Evolutionary conservation across 2,797 vertebrate species (phyloP).

Genomic region (Podargus strigoides): DNA sequence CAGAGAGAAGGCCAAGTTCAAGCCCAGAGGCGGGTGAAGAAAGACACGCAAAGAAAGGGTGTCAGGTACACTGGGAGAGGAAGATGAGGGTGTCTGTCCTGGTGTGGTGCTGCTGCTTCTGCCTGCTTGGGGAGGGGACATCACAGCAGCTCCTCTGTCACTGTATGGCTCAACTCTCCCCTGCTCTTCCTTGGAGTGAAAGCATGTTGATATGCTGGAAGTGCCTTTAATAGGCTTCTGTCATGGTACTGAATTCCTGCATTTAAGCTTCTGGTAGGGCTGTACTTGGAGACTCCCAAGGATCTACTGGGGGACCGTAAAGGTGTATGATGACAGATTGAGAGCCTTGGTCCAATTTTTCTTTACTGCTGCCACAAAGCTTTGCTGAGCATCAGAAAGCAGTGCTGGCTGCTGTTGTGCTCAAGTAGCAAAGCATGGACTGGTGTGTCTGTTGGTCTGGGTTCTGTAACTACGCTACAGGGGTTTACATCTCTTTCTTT

Average conservation of each 20-base stretch:
- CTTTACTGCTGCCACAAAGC: background rate
- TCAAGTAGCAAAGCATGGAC: background rate
- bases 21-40: background rate
- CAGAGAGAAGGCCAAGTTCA: background rate
- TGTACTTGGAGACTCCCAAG: background rate
- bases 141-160: background rate
- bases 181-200: background rate
- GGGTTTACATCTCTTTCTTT: background rate
- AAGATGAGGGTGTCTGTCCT: too few relatives aligned
- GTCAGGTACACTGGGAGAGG: background rate
- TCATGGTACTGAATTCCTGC: background rate
- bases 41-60: background rate
- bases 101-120: fast-evolving
- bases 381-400: background rate
- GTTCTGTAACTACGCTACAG: fast-evolving
- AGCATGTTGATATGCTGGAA: fast-evolving
- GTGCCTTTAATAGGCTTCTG: background rate
- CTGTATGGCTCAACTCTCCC: too few relatives aligned
- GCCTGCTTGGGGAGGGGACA: too few relatives aligned
- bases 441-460: background rate
- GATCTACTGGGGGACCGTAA: fast-evolving
- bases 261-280: background rate
- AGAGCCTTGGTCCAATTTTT: background rate
- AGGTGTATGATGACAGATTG: background rate
- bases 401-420: background rate